Percentiles rank a stretch among this genome's conserved stretches.
phyloP scores from a whole-genome alignment of 2,888 invertebrate species.

The Zelleria hepariella region DNA sequence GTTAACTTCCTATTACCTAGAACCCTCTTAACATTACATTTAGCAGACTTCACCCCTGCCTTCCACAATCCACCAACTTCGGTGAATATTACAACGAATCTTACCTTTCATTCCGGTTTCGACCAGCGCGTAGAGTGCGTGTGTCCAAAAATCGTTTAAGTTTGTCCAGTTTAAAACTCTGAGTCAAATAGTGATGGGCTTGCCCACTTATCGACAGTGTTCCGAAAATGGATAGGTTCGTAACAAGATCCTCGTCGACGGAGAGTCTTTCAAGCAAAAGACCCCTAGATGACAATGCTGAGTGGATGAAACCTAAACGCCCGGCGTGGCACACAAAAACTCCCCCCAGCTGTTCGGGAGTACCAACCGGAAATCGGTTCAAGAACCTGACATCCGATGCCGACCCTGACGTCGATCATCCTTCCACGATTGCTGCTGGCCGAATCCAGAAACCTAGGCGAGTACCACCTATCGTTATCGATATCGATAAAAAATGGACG shows the following conservation, averaged over 20 bases:
- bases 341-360: no score
- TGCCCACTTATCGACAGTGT: background rate
- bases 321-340: background rate
- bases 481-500: conserved; percentile 5
- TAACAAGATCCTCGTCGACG: background rate
- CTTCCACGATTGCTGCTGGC: no score
- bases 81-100: no score
- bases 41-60: no score
- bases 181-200: background rate
- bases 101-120: no score
- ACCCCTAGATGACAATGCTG: background rate
- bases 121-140: no score
- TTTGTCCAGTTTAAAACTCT: no score
- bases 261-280: background rate
- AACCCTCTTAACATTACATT: no score
- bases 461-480: conserved; percentile 3
- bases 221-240: background rate
- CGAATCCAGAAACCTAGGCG: background rate
- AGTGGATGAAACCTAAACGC: background rate
- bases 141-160: no score
- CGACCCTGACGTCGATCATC: background rate
- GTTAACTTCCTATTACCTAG: no score
- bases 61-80: no score
- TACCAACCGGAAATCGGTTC: background rate
- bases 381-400: no score